phyloP scores from a whole-genome alignment of 2,888 invertebrate species.

The Macaria notata region DNA sequence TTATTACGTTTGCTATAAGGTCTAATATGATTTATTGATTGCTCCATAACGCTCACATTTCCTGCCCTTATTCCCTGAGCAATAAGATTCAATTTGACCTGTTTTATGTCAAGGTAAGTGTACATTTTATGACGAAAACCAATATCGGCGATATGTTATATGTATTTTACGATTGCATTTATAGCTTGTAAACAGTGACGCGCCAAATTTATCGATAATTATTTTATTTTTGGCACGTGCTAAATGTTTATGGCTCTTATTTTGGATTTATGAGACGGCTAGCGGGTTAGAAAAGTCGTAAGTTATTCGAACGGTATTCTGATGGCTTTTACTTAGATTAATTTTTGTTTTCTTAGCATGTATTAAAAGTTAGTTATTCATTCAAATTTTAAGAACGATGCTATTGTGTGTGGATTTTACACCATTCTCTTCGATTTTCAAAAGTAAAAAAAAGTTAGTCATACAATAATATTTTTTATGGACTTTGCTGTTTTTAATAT shows the following conservation, averaged over 20 bases:
- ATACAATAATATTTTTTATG: too few relatives aligned
- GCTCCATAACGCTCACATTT: background rate
- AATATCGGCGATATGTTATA: slow-evolving; percentile 45
- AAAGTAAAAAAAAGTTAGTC: too few relatives aligned
- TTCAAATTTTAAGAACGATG: too few relatives aligned
- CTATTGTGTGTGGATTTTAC: too few relatives aligned
- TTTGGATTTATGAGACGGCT: background rate
- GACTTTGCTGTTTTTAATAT: too few relatives aligned
- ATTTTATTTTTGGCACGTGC: slow-evolving; percentile 6
- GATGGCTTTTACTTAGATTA: too few relatives aligned
- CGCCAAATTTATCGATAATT: slow-evolving; percentile 16
- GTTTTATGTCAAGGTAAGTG: background rate
- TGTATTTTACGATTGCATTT: slow-evolving; percentile 48
- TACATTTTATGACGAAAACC: slow-evolving; percentile 29
- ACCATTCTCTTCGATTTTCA: too few relatives aligned
- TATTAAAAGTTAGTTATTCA: too few relatives aligned
- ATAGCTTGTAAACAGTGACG: slow-evolving; percentile 34
- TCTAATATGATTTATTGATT: slow-evolving; percentile 3
- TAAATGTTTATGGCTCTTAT: slow-evolving; percentile 1
- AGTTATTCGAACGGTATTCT: too few relatives aligned
- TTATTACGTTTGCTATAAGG: slow-evolving; percentile 1
- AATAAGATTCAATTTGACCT: slow-evolving; percentile 4
- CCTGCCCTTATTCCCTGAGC: background rate
- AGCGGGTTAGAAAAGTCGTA: too few relatives aligned
- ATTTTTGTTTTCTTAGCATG: too few relatives aligned